Evolutionary conservation across 2,888 invertebrate genomes (phyloP).

Genomic region (Scrobipalpa costella): DNA sequence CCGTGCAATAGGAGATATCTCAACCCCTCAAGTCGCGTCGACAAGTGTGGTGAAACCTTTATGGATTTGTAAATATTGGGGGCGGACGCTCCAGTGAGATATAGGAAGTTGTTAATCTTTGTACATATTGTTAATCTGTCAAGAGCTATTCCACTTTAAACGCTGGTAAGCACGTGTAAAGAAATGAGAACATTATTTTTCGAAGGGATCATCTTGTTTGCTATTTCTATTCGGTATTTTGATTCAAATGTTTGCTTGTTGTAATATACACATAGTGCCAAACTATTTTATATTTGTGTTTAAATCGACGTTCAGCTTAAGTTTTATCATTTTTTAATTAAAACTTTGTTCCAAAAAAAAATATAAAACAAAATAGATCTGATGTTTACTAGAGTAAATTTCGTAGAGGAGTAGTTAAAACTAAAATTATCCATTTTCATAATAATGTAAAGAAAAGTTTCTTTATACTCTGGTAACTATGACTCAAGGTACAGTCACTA

Average conservation of each 20-base stretch:
- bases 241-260: conserved; percentile 51
- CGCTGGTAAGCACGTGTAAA: conserved; percentile 56
- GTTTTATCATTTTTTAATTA: conserved; percentile 15
- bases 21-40: no score
- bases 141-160: conserved; percentile 63
- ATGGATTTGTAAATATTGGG: conserved; percentile 37
- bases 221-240: conserved; percentile 56
- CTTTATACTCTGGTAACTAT: no score
- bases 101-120: conserved; percentile 64
- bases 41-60: background rate
- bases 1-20: conserved; percentile 6
- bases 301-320: conserved; percentile 37
- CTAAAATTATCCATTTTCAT: conserved; percentile 40
- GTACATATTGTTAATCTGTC: conserved; percentile 72
- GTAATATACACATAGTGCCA: conserved; percentile 67
- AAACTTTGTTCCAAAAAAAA: conserved; percentile 23
- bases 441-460: conserved; percentile 37
- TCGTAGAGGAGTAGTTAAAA: conserved; percentile 42
- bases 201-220: conserved; percentile 53
- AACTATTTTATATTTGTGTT: conserved; percentile 59
- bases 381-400: conserved; percentile 39
- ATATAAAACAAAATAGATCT: conserved; percentile 41
- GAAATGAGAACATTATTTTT: conserved; percentile 58
- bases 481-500: conserved; percentile 33
- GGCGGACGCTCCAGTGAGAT: conserved; percentile 46